phyloP scores from a whole-genome alignment of 2,888 invertebrate genomes.

The Leptopterna dolabrata region DNA sequence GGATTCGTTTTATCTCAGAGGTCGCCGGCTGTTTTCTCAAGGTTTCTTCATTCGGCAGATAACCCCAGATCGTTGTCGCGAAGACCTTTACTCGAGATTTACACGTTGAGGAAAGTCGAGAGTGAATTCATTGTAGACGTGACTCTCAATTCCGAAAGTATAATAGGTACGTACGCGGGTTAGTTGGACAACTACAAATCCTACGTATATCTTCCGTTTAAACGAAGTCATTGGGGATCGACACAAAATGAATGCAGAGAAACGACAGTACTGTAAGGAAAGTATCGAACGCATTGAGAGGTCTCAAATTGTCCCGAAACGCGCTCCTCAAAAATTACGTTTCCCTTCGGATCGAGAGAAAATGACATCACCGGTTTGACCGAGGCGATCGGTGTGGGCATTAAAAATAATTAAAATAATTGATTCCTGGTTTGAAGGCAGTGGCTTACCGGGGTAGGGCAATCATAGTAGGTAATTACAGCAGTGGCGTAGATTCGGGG shows the following conservation, averaged over 20 bases:
- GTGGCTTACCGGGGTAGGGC: conserved; percentile 49
- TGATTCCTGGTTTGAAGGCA: conserved; percentile 53
- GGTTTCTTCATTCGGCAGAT: neutral
- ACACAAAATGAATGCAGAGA: no score
- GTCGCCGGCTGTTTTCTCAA: neutral
- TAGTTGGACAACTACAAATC: no score
- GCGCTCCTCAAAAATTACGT: conserved; percentile 10
- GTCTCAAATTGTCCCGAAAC: neutral
- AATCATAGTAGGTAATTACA: conserved; percentile 49
- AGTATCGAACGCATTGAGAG: neutral
- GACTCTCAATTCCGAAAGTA: neutral
- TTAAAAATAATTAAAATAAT: conserved; percentile 57
- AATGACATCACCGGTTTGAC: conserved; percentile 49
- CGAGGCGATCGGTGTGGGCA: conserved; percentile 48
- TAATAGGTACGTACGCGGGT: no score
- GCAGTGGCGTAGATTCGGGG: conserved; percentile 44
- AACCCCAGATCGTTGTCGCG: neutral
- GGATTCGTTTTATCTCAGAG: neutral
- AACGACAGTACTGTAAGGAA: no score
- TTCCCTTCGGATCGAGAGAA: conserved; percentile 23
- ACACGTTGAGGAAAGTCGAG: neutral
- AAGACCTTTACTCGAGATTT: neutral
- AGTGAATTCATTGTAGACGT: neutral
- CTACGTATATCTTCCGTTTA: no score
- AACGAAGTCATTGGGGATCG: no score